Evolutionary conservation across 2,113 vertebrate genomes (phyloP), one percentile per base, ranked within the genome.

Genomic region (Lophius piscatorius): DNA sequence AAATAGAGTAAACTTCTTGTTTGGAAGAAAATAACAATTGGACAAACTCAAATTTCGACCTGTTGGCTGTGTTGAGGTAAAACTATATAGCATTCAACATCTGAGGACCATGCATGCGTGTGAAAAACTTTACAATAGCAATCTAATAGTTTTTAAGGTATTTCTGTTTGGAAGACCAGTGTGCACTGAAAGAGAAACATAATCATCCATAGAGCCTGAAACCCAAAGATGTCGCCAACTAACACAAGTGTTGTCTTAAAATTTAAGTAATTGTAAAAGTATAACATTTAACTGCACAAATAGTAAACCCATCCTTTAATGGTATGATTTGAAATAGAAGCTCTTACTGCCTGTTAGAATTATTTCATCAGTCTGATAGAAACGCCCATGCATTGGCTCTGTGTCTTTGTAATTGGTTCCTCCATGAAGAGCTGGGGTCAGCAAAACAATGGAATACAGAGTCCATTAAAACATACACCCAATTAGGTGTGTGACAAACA

Each of bases 401-500:
- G 48, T 77, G 35, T 74, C 74, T 70, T 71, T 70, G 50, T 86
- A 87, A 88, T 82, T 76, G 78, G 78, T 74, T 68, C 62, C 56
- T 73, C 59, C 61, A 56, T 61, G 55, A 78, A 83, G 70, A 74
- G 69, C 60, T 65, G 34, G 44, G 73, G 76, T 83, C 78, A 78
- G 58, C 40, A 42, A 69, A 80, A 73, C 85, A 86, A 80, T 87
- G 67, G 78, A 66, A 60, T 44, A 68, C 45, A 10, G 38, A 82
- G 76, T 86, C 74, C 69, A 85, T 88, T 86, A 83, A 82, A 79
- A 83, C 76, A 72, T 78, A 72, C 58, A 70, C 63, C 76, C 75
- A 88, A 87, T 83, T 84, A 89, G 80, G 77, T 78, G 71, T 73
- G 82, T 87, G 77, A 73, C 81, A 85, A 84, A 82, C 75, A 78